A percentile compares a stretch with the other conserved stretches of the same genome.
Evolutionary conservation across 2,797 vertebrate species (phyloP).

Genomic region (Lithobates pipiens): DNA sequence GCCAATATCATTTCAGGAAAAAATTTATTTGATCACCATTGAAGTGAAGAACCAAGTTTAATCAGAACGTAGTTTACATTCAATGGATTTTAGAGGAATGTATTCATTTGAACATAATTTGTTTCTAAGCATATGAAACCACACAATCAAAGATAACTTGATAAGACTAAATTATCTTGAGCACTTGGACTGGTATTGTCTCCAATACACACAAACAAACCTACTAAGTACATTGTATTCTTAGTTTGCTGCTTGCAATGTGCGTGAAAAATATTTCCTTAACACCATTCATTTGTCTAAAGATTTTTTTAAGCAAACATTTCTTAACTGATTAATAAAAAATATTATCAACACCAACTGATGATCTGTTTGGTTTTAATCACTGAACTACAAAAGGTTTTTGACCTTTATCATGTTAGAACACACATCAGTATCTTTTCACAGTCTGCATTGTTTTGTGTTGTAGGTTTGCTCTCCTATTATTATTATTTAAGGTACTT

Average conservation of each 20-base stretch:
- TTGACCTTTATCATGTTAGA: neutral
- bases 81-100: neutral
- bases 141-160: neutral
- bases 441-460: neutral
- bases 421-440: neutral
- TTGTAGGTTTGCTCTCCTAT: neutral
- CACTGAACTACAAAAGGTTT: neutral
- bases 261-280: constrained; percentile 5
- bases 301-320: constrained; percentile 4
- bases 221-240: neutral
- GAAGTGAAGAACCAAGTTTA: neutral
- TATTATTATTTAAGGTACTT: no score
- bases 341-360: neutral
- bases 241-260: neutral
- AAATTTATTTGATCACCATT: neutral
- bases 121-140: neutral
- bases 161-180: neutral
- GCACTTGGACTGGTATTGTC: constrained; percentile 10
- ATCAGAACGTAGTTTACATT: neutral
- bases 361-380: constrained; percentile 10
- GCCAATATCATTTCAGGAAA: neutral
- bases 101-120: neutral
- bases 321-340: neutral
- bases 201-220: constrained; percentile 30
- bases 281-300: neutral